Evolutionary conservation across 2,113 vertebrate genomes (phyloP).

Genomic region (Pteruthius melanotis): DNA sequence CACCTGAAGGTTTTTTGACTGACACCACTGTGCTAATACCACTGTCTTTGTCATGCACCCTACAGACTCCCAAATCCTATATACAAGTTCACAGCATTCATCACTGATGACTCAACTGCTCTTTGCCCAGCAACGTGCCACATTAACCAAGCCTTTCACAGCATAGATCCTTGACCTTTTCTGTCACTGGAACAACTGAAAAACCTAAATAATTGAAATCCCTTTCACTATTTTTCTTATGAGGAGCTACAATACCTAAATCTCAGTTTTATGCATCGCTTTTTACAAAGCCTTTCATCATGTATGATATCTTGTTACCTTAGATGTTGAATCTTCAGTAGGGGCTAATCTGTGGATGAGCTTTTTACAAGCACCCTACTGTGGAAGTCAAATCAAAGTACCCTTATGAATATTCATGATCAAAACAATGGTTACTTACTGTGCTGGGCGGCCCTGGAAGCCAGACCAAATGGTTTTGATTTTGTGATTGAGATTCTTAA

Average conservation of each 20-base stretch:
- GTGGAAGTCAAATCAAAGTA: constrained; percentile 71
- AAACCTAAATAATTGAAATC: background rate
- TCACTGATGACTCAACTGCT: background rate
- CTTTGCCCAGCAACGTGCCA: background rate
- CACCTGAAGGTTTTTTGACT: background rate
- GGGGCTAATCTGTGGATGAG: constrained; percentile 60
- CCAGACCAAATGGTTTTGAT: constrained; percentile 75
- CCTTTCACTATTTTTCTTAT: background rate
- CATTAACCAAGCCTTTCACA: background rate
- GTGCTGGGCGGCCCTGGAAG: constrained; percentile 73
- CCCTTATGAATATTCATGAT: constrained; percentile 76
- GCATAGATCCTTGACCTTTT: background rate
- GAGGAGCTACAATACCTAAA: background rate
- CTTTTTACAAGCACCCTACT: constrained; percentile 63
- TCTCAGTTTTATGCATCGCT: background rate
- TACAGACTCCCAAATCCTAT: background rate
- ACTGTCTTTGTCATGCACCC: background rate
- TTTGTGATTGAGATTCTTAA: constrained; percentile 77
- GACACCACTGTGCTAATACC: background rate
- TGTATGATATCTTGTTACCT: constrained; percentile 32
- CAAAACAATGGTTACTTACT: constrained; percentile 70
- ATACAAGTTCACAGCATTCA: background rate
- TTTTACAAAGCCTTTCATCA: background rate
- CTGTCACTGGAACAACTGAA: background rate
- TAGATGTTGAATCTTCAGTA: constrained; percentile 59